phyloP scores from a whole-genome alignment of 2,888 invertebrate species.

The Choristoneura rosaceana region DNA sequence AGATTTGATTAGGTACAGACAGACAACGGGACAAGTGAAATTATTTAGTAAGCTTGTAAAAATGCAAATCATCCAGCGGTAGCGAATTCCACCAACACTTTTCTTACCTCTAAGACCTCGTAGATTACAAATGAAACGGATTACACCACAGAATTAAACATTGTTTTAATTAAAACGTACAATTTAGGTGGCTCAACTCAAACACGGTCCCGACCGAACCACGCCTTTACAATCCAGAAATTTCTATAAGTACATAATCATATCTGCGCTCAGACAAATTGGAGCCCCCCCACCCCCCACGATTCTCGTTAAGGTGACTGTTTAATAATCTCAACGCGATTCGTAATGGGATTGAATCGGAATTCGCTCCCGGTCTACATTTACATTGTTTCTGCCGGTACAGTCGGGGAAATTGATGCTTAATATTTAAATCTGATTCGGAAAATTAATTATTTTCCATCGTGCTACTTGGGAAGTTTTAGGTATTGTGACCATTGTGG shows the following conservation, averaged over 20 bases:
- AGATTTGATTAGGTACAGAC: no score
- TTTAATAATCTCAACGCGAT: constrained; percentile 78
- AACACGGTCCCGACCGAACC: constrained; percentile 9
- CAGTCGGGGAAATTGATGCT: constrained; percentile 53
- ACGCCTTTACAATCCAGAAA: constrained; percentile 40
- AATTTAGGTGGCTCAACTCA: constrained; percentile 2
- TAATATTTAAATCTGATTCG: constrained; percentile 47
- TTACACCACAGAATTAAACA: constrained; percentile 2
- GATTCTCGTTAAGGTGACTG: constrained; percentile 76
- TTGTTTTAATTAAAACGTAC: constrained; percentile 8
- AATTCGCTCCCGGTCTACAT: constrained; percentile 55
- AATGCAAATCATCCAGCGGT: neutral
- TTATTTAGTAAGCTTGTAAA: no score
- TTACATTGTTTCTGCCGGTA: constrained; percentile 63
- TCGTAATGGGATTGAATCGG: constrained; percentile 72
- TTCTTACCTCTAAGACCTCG: neutral
- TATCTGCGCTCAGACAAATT: constrained; percentile 42
- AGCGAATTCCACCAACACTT: neutral
- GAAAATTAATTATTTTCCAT: constrained; percentile 30
- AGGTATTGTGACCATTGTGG: neutral
- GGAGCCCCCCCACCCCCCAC: constrained; percentile 46
- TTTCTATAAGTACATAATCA: constrained; percentile 45
- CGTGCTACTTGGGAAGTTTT: constrained; percentile 6
- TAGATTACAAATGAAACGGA: constrained; percentile 2
- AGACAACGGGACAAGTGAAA: no score